Percentiles rank a stretch among this genome's conserved stretches.
Evolutionary conservation across 2,888 invertebrate species (phyloP).

Genomic region (Eupsilia transversa): DNA sequence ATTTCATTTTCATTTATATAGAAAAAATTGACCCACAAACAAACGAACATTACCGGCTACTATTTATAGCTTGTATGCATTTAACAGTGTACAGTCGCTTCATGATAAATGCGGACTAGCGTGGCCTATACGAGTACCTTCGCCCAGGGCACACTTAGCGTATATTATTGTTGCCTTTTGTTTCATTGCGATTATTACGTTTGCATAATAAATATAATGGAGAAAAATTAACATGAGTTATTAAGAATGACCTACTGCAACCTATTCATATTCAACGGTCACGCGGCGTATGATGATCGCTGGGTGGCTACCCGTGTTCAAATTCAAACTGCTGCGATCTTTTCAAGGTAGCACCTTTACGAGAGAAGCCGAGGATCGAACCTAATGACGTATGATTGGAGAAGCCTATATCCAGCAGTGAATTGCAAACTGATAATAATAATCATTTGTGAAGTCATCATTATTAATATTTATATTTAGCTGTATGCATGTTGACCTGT

Average conservation of each 20-base stretch:
- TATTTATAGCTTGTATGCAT: constrained; percentile 18
- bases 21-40: constrained; percentile 12
- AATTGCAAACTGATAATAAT: neutral
- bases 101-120: constrained; percentile 67
- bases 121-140: constrained; percentile 56
- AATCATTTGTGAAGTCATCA: neutral
- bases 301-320: no score
- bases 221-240: neutral
- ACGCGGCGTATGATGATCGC: no score
- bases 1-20: no score
- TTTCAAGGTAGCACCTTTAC: neutral
- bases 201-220: neutral
- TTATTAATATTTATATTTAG: neutral
- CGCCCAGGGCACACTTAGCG: constrained; percentile 30
- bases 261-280: neutral
- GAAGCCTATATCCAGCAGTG: neutral
- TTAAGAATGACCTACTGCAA: neutral
- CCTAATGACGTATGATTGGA: neutral
- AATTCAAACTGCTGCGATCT: neutral
- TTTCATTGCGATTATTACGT: constrained; percentile 20
- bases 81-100: constrained; percentile 63
- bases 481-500: neutral
- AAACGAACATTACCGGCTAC: neutral
- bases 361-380: neutral
- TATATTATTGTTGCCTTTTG: constrained; percentile 30